These are phyloP conservation scores for Seira musarum DNA, from an alignment of 2,888 invertebrate species.

Conservation along the genomic window DNA sequence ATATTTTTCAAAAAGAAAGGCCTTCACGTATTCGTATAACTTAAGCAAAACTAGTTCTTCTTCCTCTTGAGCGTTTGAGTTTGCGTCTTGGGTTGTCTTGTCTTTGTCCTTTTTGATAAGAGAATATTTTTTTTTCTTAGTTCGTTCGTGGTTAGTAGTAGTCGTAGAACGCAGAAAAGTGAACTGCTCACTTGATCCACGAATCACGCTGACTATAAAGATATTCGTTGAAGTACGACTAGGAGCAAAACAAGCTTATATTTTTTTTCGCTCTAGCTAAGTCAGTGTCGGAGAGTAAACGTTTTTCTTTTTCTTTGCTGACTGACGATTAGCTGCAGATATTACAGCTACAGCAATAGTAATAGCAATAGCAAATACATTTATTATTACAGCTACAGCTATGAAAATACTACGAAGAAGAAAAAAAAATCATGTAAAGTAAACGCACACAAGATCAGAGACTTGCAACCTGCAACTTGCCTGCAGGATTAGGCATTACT, in stretches of 20 bases:
- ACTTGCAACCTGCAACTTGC: slow-evolving; percentile 6
- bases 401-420: slow-evolving; percentile 13
- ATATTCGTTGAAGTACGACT: too few species aligned
- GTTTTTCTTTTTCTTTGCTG: background rate
- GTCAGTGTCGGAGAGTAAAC: slow-evolving; percentile 6
- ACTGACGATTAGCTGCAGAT: too few species aligned
- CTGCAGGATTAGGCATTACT: background rate
- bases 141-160: slow-evolving; percentile 23
- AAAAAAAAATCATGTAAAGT: slow-evolving; percentile 3
- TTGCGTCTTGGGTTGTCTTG: too few species aligned
- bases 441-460: background rate
- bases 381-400: background rate
- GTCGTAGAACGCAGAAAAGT: slow-evolving; percentile 54
- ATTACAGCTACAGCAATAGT: too few species aligned
- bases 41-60: too few species aligned
- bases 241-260: background rate
- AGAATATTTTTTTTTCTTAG: too few species aligned
- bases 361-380: slow-evolving; percentile 1
- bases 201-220: slow-evolving; percentile 50
- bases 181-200: slow-evolving; percentile 52
- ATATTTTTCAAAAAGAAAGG: too few species aligned
- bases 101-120: too few species aligned
- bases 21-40: too few species aligned
- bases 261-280: slow-evolving; percentile 7
- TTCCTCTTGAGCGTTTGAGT: too few species aligned